A percentile compares a stretch with the other conserved stretches of the same genome.
Evolutionary conservation across 1,140 invertebrate species (phyloP).

Genomic region (Bombus superbus): DNA sequence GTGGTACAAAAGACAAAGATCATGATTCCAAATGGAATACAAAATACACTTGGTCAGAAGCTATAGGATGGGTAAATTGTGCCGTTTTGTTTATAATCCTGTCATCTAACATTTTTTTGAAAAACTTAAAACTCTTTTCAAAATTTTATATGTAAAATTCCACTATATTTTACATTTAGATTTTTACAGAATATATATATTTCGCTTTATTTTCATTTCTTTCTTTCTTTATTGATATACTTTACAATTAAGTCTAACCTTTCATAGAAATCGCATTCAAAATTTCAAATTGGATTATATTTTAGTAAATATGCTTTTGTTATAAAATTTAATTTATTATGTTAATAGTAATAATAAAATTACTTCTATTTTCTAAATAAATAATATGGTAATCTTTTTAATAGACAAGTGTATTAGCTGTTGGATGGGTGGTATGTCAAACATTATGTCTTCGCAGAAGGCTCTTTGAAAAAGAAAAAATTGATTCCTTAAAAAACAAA

Average conservation of each 20-base stretch:
- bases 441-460: slow-evolving; percentile 65
- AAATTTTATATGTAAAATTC: not conserved
- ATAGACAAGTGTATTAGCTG: slow-evolving; percentile 72
- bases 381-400: slow-evolving; percentile 47
- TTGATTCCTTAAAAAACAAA: slow-evolving; percentile 36
- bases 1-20: slow-evolving; percentile 64
- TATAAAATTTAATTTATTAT: not conserved
- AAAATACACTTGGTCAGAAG: slow-evolving; percentile 72
- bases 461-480: slow-evolving; percentile 54
- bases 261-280: not conserved
- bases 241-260: not conserved
- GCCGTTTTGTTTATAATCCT: not conserved
- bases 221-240: not conserved
- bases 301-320: not conserved
- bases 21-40: slow-evolving; percentile 68
- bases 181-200: not conserved
- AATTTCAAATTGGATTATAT: not conserved
- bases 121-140: not conserved
- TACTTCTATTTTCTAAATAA: not conserved
- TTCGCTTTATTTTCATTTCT: not conserved
- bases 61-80: slow-evolving; percentile 75
- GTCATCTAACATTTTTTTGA: not conserved
- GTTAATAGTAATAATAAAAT: not conserved
- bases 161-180: not conserved
- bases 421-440: slow-evolving; percentile 70